These are phyloP conservation scores for Enteromius viviparus DNA, from an alignment of 2,797 vertebrate genomes.

Conservation along the genomic window DNA sequence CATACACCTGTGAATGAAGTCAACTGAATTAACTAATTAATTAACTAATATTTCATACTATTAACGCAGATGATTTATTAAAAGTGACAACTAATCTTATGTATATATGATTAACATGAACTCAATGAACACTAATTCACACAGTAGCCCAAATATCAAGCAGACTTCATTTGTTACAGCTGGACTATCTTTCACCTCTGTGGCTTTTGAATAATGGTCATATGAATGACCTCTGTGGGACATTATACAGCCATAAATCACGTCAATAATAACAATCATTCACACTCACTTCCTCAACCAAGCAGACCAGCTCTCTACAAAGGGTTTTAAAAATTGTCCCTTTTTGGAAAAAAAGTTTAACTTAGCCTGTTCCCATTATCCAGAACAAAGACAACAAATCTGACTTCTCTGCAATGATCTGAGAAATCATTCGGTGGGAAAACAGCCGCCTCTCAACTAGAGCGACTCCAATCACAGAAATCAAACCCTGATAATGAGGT, in stretches of 20 bases:
- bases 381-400: conserved; percentile 28
- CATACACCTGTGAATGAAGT: neutral
- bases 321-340: neutral
- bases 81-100: neutral
- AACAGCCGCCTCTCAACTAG: neutral
- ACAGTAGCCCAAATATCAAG: neutral
- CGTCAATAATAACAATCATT: conserved; percentile 20
- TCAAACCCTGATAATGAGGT: conserved; percentile 40
- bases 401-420: conserved; percentile 28
- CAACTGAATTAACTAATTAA: neutral
- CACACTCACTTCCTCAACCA: neutral
- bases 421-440: conserved; percentile 23
- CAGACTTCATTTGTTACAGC: neutral
- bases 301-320: neutral
- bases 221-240: neutral
- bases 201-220: neutral
- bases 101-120: neutral
- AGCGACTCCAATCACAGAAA: conserved; percentile 36
- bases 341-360: conserved; percentile 11
- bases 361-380: conserved; percentile 19
- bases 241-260: conserved; percentile 14
- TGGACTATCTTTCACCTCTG: neutral
- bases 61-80: too few relatives aligned
- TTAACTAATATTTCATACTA: neutral
- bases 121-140: neutral